Evolutionary conservation across 2,797 vertebrate species (phyloP).

Genomic region (Pseudochirops cupreus): DNA sequence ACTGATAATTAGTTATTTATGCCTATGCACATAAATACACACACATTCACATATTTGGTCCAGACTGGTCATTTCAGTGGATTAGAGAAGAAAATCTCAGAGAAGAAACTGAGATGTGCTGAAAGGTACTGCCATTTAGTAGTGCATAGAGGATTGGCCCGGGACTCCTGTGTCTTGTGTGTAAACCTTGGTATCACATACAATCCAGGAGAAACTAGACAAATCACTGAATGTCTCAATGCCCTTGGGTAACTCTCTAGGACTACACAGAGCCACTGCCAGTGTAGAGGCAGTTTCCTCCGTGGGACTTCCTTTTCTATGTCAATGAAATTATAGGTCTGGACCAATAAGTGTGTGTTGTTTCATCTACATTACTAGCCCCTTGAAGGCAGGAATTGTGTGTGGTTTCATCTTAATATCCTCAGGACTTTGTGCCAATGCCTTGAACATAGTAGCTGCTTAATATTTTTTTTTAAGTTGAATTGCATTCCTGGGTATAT

Average conservation of each 20-base stretch:
- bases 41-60: neutral
- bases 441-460: neutral
- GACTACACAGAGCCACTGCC: neutral
- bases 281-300: neutral
- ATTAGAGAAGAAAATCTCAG: neutral
- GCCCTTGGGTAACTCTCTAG: neutral
- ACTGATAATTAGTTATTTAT: neutral
- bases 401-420: neutral
- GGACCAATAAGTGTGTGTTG: neutral
- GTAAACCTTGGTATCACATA: neutral
- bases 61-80: neutral
- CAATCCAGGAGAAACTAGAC: neutral
- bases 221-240: neutral
- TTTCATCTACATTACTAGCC: neutral
- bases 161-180: neutral
- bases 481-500: slow-evolving; percentile 15
- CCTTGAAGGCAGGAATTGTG: neutral
- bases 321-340: neutral
- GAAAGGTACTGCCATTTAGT: neutral
- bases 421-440: neutral
- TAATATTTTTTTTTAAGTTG: neutral
- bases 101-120: neutral
- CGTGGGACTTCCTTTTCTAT: neutral
- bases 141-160: neutral
- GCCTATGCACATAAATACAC: neutral